These are phyloP conservation scores for Chrysochloris asiatica DNA, from an alignment of 2,113 vertebrate species.

Conservation along the genomic window DNA sequence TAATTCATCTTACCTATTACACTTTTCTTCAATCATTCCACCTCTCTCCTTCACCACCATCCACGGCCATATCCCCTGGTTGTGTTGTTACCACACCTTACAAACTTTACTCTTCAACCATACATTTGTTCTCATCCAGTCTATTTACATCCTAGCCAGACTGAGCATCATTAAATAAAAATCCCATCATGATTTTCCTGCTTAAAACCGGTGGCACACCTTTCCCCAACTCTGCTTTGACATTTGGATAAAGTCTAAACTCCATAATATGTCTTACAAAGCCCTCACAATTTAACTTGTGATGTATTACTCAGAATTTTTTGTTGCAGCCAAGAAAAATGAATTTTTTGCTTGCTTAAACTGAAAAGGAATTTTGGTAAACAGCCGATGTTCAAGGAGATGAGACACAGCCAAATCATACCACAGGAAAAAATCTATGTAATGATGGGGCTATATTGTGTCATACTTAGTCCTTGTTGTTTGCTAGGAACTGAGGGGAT, in stretches of 20 bases:
- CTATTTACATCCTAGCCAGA: neutral
- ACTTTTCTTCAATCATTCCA: neutral
- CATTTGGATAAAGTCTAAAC: neutral
- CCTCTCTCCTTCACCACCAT: neutral
- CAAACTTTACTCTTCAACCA: neutral
- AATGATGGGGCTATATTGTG: too few species aligned
- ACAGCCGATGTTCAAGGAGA: neutral
- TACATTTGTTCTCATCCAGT: neutral
- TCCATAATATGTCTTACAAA: neutral
- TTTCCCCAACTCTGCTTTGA: neutral
- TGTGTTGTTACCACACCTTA: neutral
- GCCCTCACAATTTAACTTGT: neutral
- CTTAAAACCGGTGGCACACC: neutral
- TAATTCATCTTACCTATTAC: neutral
- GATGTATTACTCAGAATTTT: neutral
- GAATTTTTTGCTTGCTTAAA: conserved; percentile 11
- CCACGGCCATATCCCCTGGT: neutral
- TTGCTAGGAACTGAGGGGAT: too few species aligned
- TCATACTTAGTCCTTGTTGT: too few species aligned
- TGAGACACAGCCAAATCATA: neutral
- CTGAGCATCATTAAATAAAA: neutral
- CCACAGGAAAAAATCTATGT: neutral
- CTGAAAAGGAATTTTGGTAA: conserved; percentile 23
- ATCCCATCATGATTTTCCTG: neutral
- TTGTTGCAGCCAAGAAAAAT: neutral